A percentile compares a stretch with the other conserved stretches of the same genome.
These are phyloP conservation scores for Acanthosoma haemorrhoidale DNA, from an alignment of 2,888 invertebrate species.

Conservation along the genomic window DNA sequence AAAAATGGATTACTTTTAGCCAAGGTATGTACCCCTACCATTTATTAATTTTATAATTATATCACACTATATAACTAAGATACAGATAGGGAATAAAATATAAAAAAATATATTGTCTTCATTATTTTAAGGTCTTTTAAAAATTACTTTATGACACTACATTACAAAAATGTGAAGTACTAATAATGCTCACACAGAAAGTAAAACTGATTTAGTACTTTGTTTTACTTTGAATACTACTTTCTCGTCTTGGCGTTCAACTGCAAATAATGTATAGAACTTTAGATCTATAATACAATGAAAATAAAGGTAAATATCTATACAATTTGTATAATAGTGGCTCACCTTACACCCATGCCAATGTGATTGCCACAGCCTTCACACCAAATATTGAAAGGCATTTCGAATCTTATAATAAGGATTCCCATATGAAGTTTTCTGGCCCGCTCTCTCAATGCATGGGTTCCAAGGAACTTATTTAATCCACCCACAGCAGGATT, in stretches of 20 bases:
- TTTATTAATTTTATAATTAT: too few species aligned
- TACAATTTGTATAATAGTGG: not conserved
- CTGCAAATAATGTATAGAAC: not conserved
- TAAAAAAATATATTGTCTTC: too few species aligned
- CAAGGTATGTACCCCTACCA: too few species aligned
- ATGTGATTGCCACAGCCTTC: conserved; percentile 97
- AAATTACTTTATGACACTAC: not conserved
- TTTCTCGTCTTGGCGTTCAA: too few species aligned
- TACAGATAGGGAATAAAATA: too few species aligned
- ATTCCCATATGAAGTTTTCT: conserved; percentile 93
- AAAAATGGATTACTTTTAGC: too few species aligned
- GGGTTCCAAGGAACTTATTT: conserved; percentile 84
- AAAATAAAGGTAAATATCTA: not conserved
- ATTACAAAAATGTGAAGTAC: not conserved
- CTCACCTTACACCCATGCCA: conserved; percentile 88
- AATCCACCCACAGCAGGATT: conserved; percentile 91
- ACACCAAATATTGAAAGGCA: conserved; percentile 99
- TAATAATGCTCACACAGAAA: not conserved
- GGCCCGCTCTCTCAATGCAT: conserved; percentile 92
- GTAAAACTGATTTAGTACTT: too few species aligned
- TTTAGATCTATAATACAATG: not conserved
- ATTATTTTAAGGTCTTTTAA: too few species aligned
- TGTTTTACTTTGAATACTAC: too few species aligned
- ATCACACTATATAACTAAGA: too few species aligned
- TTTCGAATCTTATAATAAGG: conserved; percentile 93